Evolutionary conservation across 2,797 vertebrate genomes (phyloP), one percentile per base, ranked within the genome.

Genomic region (Sebastes taczanowskii): DNA sequence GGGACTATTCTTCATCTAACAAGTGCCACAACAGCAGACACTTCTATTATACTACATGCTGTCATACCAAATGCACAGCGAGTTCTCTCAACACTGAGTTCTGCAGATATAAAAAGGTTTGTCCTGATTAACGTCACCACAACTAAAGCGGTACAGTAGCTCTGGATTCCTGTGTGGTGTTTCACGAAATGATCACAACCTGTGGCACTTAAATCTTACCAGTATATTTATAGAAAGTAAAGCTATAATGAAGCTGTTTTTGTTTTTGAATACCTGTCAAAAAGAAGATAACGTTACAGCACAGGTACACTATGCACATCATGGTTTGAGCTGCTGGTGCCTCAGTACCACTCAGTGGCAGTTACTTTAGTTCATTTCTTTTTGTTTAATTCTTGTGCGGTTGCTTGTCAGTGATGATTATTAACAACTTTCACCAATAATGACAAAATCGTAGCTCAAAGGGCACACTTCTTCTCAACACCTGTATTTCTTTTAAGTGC

Each of bases 1-100:
- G 66, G 65, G 70, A 71, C 74, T 76, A 86, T 92, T 92, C 86
- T 93, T 89, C 80, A 86, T 90, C 83, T 80, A 89, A 89, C 80
- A 88, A 88, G 86, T 61, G 58, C 78, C 80, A 85, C 71, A 71
- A 65, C 64, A 84, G 70, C n/a, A 6, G 76, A 80, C 78, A 78
- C 86, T 80, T 81, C 61, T 86, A 81, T 90, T 90, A 77, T 83
- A 77, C 76, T 85, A 81, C 89, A 87, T 49, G 85, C 84, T 85
- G 83, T 87, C 79, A 63, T 30, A 72, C 32, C 59, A 78, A 74
- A 85, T 79, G 88, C 84, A 83, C 81, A 76, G 80, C 64, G 9
- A 68, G 63, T 34, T 62, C 46, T 70, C 74, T 66, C 77, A 78
- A 65, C 64, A 67, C 68, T 13, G 62, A 77, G 52, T 76, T 61